Conservation (phyloP, 2,797 vertebrate species). For the Nyctalus aviator region DNA sequence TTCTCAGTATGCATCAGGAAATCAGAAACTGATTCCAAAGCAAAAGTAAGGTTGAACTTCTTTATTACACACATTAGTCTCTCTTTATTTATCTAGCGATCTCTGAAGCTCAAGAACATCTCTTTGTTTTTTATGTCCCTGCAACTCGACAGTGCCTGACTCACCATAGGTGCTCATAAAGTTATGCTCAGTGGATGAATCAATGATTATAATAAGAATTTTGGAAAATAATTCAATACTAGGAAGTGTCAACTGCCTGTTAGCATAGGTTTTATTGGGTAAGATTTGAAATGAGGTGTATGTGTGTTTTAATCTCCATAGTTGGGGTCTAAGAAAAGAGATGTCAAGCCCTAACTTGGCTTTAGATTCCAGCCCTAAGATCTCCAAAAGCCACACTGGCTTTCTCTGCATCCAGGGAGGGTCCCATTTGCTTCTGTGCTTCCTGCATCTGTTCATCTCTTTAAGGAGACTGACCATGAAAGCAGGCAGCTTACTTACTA, state of each 20-base stretch:
- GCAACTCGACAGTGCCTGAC: not conserved
- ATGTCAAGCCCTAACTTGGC: not conserved
- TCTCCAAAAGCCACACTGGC: not conserved
- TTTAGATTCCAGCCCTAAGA: not conserved
- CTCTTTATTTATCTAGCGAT: conserved; percentile 1
- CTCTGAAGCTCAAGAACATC: not conserved
- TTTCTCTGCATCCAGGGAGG: not conserved
- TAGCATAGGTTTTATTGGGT: not conserved
- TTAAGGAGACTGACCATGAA: not conserved
- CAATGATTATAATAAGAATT: not conserved
- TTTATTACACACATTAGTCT: conserved; percentile 35
- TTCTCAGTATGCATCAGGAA: conserved; percentile 20
- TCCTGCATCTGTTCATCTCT: not conserved
- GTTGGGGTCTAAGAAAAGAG: not conserved
- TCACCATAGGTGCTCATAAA: not conserved
- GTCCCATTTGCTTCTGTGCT: not conserved
- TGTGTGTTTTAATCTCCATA: not conserved
- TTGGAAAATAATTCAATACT: not conserved
- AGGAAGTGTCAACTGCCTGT: not conserved
- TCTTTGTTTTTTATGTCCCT: not conserved
- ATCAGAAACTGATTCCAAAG: conserved; percentile 44
- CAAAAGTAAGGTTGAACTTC: not conserved
- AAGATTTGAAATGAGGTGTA: not conserved
- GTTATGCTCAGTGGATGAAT: not conserved
- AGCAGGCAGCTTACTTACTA: not conserved